Base-by-base conservation (phyloP, 2,113 vertebrate species). In the Hippocampus guttulatus region DNA sequence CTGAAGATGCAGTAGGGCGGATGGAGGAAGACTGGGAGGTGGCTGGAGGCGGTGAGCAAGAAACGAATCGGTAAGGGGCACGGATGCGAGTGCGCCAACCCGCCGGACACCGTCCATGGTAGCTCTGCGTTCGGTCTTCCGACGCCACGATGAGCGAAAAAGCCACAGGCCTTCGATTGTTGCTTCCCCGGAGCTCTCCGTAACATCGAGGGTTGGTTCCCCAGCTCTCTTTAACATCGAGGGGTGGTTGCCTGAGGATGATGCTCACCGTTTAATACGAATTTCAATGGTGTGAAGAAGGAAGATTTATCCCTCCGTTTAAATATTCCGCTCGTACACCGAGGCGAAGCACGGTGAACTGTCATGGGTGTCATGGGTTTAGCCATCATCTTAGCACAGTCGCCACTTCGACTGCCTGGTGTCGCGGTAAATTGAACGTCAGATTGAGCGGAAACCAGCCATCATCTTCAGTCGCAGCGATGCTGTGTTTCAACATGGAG, bases 1-100 rank as follows among this genome's bases (percentile, higher is more conserved):
- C 74, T 76, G 68, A 73, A 88, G 90, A 91, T 92, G 89, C 87
- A 68, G 75, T 82, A 69, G 84, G 81, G 75, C 78, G 85, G 88
- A 91, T 88, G 89, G 88, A 74, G 85, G 81, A 73, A 76, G 67
- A 82, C 81, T 87, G 69, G 81, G 81, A 82, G 85, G 81, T 81
- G 87, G 85, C 84, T 61, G 70, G 82, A 77, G 74, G 78, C 58
- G 69, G 83, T 77, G 81, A 84, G 73, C 70, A 71, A 74, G 76
- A 84, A 78, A 73, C 75, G 70, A 77, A 15, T 75, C 76, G 69
- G 81, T 63, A 47, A 27, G 55, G 73, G 43, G 68, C 67, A 82
- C 72, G 84, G 88, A 91, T 89, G 90, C 87, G 85, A 91, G 88
- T 84, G 82, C 75, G 76, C 78, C 73, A 57, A 75, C 52, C 74